phyloP scores from a whole-genome alignment of 2,888 invertebrate genomes.

The Megalurothrips usitatus region DNA sequence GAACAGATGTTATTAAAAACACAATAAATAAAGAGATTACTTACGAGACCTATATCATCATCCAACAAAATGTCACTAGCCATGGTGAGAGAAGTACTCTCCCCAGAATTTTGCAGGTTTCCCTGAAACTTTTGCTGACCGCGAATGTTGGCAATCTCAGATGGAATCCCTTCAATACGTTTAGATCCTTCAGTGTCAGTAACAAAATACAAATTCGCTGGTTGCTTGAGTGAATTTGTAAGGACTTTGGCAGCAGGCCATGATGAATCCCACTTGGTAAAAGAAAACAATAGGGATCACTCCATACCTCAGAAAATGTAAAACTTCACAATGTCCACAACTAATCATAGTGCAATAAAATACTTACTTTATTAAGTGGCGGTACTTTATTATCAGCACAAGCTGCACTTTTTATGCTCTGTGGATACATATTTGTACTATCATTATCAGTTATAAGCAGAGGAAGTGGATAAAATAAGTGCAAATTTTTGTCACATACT shows the following conservation, averaged over 20 bases:
- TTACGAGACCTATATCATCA: too few relatives aligned
- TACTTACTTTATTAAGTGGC: too few relatives aligned
- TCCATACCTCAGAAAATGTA: too few relatives aligned
- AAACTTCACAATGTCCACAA: too few relatives aligned
- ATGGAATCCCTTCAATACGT: not conserved
- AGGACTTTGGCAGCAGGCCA: conserved; percentile 12
- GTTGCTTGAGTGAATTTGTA: not conserved
- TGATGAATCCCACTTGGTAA: not conserved
- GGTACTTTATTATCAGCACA: too few relatives aligned
- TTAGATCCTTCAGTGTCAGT: not conserved
- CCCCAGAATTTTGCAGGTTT: not conserved
- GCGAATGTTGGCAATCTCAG: not conserved
- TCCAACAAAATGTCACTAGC: not conserved
- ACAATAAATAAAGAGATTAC: too few relatives aligned
- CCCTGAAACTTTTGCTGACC: too few relatives aligned
- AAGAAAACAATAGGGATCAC: not conserved
- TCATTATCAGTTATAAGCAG: not conserved
- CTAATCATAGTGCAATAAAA: too few relatives aligned
- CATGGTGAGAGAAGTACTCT: not conserved
- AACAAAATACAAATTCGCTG: too few relatives aligned
- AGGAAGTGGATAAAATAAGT: not conserved
- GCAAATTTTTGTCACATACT: too few relatives aligned
- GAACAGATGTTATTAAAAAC: too few relatives aligned
- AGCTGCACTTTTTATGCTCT: too few relatives aligned
- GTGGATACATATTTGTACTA: not conserved